Evolutionary conservation across 2,113 vertebrate genomes (phyloP).

Genomic region (Girardinichthys multiradiatus): DNA sequence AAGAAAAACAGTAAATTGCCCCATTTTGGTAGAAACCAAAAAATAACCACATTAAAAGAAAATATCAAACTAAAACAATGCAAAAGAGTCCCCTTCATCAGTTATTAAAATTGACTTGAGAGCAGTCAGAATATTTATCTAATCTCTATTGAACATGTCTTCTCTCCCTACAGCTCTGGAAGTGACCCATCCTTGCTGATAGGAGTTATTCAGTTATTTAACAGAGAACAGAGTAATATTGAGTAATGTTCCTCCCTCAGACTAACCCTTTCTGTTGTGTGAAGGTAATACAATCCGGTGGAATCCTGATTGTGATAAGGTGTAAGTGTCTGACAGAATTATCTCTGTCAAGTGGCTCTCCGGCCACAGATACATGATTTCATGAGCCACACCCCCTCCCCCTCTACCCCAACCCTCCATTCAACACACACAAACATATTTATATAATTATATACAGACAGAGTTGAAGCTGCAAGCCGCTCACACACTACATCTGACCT

Average conservation of each 20-base stretch:
- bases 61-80: not conserved
- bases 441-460: not conserved
- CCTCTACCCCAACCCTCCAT: constrained; percentile 18
- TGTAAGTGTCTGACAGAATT: constrained; percentile 38
- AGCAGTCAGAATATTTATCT: no score
- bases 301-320: not conserved
- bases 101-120: no score
- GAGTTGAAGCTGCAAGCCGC: not conserved
- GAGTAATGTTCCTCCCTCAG: not conserved
- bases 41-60: not conserved
- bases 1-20: not conserved
- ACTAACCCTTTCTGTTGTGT: constrained; percentile 17
- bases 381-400: constrained; percentile 36
- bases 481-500: constrained; percentile 82
- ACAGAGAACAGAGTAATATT: not conserved
- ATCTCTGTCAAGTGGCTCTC: constrained; percentile 58
- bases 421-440: constrained; percentile 19
- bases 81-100: not conserved
- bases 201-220: not conserved
- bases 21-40: not conserved
- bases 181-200: not conserved
- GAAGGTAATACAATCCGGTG: not conserved
- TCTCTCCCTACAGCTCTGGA: no score
- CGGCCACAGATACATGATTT: constrained; percentile 62
- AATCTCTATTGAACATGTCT: not conserved